Percentiles rank a stretch among this genome's conserved stretches.
Conservation (phyloP, 2,113 vertebrate species). For the Pan troglodytes region NHGRI_mPanTro3-v2.1_pri NC_072402.2:2342501-2343000, state of each 20-base stretch:
- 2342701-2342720: not conserved
- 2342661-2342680: rapidly evolving
- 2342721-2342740: not conserved
- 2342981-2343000: not conserved
- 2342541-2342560: not conserved
- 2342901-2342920: not conserved
- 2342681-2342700: no score
- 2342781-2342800: not conserved
- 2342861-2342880: rapidly evolving
- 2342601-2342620: rapidly evolving
- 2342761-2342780: not conserved
- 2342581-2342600: not conserved
- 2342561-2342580: not conserved
- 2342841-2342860: not conserved
- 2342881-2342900: not conserved
- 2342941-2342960: not conserved
- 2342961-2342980: not conserved
- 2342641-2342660: rapidly evolving
- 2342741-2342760: rapidly evolving
- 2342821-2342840: not conserved
- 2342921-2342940: not conserved
- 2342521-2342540: not conserved
- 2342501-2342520: not conserved
- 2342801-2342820: not conserved
- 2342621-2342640: rapidly evolving